phyloP scores from a whole-genome alignment of 2,113 vertebrate species.

The Ondatra zibethicus region DNA sequence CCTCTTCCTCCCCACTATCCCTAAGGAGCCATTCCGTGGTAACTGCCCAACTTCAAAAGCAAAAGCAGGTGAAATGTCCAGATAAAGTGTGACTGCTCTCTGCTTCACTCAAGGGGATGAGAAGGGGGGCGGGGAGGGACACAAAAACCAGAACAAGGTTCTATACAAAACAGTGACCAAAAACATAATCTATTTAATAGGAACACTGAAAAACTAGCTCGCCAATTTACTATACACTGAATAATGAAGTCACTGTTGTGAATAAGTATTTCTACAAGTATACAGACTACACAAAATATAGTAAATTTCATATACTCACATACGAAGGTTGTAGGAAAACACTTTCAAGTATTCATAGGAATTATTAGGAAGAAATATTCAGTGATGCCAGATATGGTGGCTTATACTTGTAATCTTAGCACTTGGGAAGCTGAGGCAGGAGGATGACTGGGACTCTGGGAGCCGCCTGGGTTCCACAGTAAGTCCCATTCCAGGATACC shows the following conservation, averaged over 20 bases:
- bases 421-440: not conserved
- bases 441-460: not conserved
- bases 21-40: not conserved
- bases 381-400: not conserved
- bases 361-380: not conserved
- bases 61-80: not conserved
- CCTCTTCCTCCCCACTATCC: not conserved
- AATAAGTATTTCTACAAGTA: not conserved
- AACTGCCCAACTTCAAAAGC: not conserved
- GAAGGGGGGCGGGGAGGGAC: accelerated
- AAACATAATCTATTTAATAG: not conserved
- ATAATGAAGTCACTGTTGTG: not conserved
- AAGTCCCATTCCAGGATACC: not conserved
- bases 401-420: not conserved
- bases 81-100: not conserved
- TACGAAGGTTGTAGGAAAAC: not conserved
- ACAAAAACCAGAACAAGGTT: not conserved
- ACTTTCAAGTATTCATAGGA: not conserved
- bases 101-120: not conserved
- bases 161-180: not conserved
- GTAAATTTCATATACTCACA: not conserved
- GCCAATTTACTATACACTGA: not conserved
- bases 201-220: not conserved
- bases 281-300: not conserved
- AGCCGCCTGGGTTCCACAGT: not conserved